phyloP scores from a whole-genome alignment of 2,888 invertebrate genomes.

The Choreutis nemorana region DNA sequence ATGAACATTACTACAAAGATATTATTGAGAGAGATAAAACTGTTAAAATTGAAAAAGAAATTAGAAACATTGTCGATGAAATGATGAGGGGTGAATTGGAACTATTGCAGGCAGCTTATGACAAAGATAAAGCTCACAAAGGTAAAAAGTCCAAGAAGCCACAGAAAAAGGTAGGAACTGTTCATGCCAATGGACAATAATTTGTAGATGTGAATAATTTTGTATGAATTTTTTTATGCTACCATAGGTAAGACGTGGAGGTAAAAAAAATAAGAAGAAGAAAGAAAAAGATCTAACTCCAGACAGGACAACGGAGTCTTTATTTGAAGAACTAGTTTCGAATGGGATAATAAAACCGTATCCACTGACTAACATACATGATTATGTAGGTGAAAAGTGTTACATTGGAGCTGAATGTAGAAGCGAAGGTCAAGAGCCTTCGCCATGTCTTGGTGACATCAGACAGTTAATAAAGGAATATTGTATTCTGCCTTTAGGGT shows the following conservation, averaged over 20 bases:
- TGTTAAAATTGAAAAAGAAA: slow-evolving; percentile 81
- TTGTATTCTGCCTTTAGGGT: slow-evolving; percentile 87
- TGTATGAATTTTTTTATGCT: slow-evolving; percentile 1
- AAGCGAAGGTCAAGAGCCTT: slow-evolving; percentile 55
- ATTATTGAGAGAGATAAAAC: slow-evolving; percentile 88
- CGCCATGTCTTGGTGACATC: slow-evolving; percentile 78
- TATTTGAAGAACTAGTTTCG: slow-evolving; percentile 90
- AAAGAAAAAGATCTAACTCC: slow-evolving; percentile 95
- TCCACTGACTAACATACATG: slow-evolving; percentile 70
- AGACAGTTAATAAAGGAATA: slow-evolving; percentile 87
- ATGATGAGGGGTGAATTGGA: slow-evolving; percentile 75
- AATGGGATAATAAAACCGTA: slow-evolving; percentile 90
- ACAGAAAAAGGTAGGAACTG: slow-evolving; percentile 70
- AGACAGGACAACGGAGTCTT: slow-evolving; percentile 87
- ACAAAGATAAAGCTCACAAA: slow-evolving; percentile 74
- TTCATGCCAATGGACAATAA: neutral
- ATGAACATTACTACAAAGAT: slow-evolving; percentile 80
- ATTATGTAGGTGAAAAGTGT: slow-evolving; percentile 84
- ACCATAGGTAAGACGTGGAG: slow-evolving; percentile 72
- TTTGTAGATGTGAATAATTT: neutral
- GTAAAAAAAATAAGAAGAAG: slow-evolving; percentile 91
- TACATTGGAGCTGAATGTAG: slow-evolving; percentile 65
- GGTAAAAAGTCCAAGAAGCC: slow-evolving; percentile 81
- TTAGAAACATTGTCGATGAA: slow-evolving; percentile 83
- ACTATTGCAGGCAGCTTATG: slow-evolving; percentile 76